Evolutionary conservation across 23 tunicate species (phyloP).

Genomic region (Diplosoma virens): DNA sequence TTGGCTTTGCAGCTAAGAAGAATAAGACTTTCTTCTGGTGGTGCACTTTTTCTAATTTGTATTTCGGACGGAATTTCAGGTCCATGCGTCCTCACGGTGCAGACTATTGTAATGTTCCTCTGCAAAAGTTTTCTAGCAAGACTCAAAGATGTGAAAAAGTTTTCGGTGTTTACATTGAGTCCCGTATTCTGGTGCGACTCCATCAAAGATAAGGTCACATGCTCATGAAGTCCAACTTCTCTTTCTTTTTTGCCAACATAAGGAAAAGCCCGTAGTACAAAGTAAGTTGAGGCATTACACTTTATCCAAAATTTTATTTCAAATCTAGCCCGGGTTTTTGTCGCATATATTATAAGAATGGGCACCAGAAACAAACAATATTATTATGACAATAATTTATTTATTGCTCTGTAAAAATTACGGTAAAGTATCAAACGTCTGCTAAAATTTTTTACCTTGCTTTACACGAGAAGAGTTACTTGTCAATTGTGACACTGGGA

Average conservation of each 20-base stretch:
- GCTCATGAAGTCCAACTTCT: background rate
- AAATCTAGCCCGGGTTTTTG: background rate
- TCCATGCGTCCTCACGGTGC: background rate
- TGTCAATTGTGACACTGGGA: background rate
- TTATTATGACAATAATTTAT: background rate
- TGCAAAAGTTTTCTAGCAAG: background rate
- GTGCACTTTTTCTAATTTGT: background rate
- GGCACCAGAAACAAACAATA: background rate
- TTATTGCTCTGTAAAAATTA: background rate
- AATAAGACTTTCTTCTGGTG: background rate
- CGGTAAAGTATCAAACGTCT: background rate
- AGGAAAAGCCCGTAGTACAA: background rate
- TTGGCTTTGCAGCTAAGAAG: background rate
- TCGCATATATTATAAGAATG: background rate
- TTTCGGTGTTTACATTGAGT: background rate
- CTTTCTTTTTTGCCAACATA: background rate
- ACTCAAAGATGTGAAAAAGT: background rate
- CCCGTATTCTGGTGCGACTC: background rate
- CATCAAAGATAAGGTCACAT: background rate
- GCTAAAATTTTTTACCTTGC: background rate
- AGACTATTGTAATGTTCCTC: background rate
- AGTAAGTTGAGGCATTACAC: background rate
- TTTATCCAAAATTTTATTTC: background rate
- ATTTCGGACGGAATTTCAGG: background rate
- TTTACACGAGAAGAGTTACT: background rate